phyloP scores from a whole-genome alignment of 1,140 invertebrate species.

The Magallana ariakensis region DNA sequence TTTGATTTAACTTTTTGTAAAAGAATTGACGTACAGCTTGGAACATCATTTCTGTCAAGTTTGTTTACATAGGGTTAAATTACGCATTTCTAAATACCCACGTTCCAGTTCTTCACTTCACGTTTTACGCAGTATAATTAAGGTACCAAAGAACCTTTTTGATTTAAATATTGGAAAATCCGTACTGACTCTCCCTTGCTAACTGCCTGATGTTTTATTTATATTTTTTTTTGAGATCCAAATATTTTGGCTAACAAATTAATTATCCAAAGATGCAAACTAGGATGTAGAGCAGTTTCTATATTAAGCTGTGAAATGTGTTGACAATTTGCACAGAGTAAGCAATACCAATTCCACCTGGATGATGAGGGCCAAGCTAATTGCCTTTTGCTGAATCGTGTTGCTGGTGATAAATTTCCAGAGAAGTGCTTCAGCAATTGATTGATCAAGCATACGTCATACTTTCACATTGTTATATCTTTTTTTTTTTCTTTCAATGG shows the following conservation, averaged over 20 bases:
- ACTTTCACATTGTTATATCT: neutral
- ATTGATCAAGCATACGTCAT: neutral
- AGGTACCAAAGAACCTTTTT: too few relatives aligned
- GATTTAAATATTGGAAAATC: too few relatives aligned
- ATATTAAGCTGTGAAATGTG: neutral
- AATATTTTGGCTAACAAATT: neutral
- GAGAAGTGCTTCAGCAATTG: neutral
- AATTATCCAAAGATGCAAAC: neutral
- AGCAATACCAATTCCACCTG: neutral
- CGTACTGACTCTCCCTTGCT: too few relatives aligned
- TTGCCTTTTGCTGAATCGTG: neutral
- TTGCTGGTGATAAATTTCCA: neutral
- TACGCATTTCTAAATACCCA: too few relatives aligned
- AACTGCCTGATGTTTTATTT: too few relatives aligned
- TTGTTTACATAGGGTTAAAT: too few relatives aligned
- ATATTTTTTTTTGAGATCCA: neutral
- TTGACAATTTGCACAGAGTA: neutral
- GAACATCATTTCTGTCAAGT: too few relatives aligned
- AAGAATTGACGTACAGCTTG: too few relatives aligned
- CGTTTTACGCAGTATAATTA: too few relatives aligned
- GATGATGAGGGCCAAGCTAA: neutral
- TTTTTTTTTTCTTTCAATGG: too few relatives aligned
- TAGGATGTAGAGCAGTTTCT: neutral
- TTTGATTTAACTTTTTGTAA: too few relatives aligned
- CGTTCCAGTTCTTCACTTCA: too few relatives aligned